Base-by-base conservation (phyloP, 2,888 invertebrate species). In the Agrotis clavis region DNA sequence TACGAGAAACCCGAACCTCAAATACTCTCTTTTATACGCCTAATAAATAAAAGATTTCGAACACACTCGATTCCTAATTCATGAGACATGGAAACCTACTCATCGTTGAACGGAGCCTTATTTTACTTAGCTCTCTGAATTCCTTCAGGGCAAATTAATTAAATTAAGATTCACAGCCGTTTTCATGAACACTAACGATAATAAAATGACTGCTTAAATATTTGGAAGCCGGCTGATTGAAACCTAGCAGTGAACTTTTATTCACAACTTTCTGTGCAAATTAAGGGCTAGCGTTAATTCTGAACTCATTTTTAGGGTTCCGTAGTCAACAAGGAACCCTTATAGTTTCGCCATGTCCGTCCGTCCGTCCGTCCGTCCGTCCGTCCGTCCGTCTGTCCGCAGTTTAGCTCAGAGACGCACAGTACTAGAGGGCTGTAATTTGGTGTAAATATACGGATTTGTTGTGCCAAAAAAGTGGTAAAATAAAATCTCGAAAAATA, bases 21-120 rank as follows among this genome's bases (percentile, higher is more conserved):
- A 53, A 68, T 56, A 65, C 48, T 63, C 35, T 68, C 21, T 51
- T 65, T 53, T 69, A 81, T 70, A 77, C 63, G 47, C 48, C 54
- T 78, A 66, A 66, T 71, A 79, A 77, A 79, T 82, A 82, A 79
- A 79, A 77, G 66, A 77, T 65, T 35, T 51, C 6, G 25, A 66
- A 67, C 50, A 69, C 57, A 47, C 59, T 77, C n/a, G 47, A 82
- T 82, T 70, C 66, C 50, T 71, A 66, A 79, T 79, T 79, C 78
- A 79, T 82, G 82, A 78, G 79, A 82, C 79, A 78, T 30, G 70
- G 62, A 79, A 82, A 82, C 57, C 61, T 60, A 79, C 82, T 78
- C 51, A 60, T 64, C 67, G 67, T 73, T 53, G 51, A 69, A 48
- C 30, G 56, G 35, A 66, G 48, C 35, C 48, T 56, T 54, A 79